Conservation (phyloP, 2,888 invertebrate species). For the Elysia crispata region DNA sequence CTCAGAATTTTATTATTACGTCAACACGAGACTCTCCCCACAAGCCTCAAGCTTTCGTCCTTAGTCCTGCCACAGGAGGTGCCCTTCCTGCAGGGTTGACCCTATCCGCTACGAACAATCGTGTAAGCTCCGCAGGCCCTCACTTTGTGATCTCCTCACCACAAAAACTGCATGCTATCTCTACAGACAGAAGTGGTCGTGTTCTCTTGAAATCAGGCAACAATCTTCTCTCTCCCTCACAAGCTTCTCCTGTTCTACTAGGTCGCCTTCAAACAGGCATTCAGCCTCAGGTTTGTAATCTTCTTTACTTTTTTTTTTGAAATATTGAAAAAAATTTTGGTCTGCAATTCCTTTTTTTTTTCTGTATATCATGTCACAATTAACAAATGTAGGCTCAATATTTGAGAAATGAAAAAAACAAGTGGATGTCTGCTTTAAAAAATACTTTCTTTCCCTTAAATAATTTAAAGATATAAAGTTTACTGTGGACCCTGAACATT, state of each 20-base stretch:
- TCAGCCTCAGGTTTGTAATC: constrained; percentile 36
- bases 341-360: too few relatives aligned
- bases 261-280: constrained; percentile 61
- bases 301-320: too few relatives aligned
- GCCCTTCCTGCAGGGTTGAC: constrained; percentile 34
- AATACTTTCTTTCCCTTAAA: too few relatives aligned
- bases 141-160: constrained; percentile 48
- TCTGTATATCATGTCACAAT: too few relatives aligned
- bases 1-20: constrained; percentile 43
- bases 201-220: constrained; percentile 42
- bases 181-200: constrained; percentile 40
- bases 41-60: constrained; percentile 44
- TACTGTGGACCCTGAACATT: too few relatives aligned
- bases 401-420: too few relatives aligned
- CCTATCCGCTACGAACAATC: not conserved
- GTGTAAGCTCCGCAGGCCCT: not conserved
- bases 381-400: too few relatives aligned
- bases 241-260: constrained; percentile 65
- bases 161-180: constrained; percentile 47
- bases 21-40: constrained; percentile 40
- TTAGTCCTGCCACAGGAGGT: constrained; percentile 37
- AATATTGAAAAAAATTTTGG: too few relatives aligned
- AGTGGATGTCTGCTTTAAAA: too few relatives aligned
- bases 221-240: constrained; percentile 56
- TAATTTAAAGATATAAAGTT: too few relatives aligned